Base-by-base conservation (phyloP, 2,113 vertebrate species). In the Callionymus lyra region DNA sequence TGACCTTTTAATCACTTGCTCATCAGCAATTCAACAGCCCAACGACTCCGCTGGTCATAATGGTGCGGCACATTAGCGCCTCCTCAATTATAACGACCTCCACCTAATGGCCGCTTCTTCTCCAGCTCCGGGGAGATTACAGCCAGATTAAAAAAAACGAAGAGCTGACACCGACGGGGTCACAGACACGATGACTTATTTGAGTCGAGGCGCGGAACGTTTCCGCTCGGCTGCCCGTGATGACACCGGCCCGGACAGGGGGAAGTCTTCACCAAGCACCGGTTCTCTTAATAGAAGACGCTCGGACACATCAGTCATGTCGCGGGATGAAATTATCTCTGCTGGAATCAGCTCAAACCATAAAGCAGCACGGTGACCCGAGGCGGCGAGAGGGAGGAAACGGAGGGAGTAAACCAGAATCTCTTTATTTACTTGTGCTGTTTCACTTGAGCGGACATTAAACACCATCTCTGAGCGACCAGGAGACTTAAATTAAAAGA, bases 101-200 rank as follows among this genome's bases (percentile, higher is more conserved):
- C 33, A 66, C 48, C 18, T 72, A 72, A 79, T 74, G 61, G 57
- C 51, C 74, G 21, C 21, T 4, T 27, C 21, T 27, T n/a, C 21
- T 27, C 8, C 21, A 77, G 83, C 89, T 86, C 81, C 87, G 81
- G 76, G n/a, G n/a, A n/a, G n/a, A n/a, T n/a, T n/a, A n/a, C n/a
- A n/a, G 78, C 81, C 65, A 65, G 73, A 78, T 81, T 76, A 74
- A 90, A 90, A 89, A 85, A 77, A 90, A 88, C 77, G 90, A 89
- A 85, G 78, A 90, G 88, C 77, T 82, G 83, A 8, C 88, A 86
- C 83, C 83, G 85, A 87, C 84, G 87, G 87, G 91, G 90, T 94
- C 92, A 91, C 79, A 80, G 89, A 91, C 91, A 94, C 96, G 90
- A 96, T 93, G 88, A 90, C 90, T 90, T 91, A 91, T 97, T 94